phyloP scores from a whole-genome alignment of 2,888 invertebrate genomes.

The Scaptodrosophila latifasciaeformis region DNA sequence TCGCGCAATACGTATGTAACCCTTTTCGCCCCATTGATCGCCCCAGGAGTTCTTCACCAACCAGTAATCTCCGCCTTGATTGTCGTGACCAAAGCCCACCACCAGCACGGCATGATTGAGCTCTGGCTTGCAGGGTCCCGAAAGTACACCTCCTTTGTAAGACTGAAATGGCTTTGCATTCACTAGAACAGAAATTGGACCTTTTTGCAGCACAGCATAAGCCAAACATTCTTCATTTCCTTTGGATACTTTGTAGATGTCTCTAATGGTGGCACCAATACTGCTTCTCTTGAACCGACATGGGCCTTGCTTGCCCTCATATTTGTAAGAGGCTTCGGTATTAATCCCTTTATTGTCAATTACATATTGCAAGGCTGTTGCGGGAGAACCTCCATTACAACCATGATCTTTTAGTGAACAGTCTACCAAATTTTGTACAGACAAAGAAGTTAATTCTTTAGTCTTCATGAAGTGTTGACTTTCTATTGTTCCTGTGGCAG shows the following conservation, averaged over 20 bases:
- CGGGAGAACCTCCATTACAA: constrained; percentile 94
- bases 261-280: constrained; percentile 82
- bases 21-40: constrained; percentile 96
- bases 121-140: constrained; percentile 87
- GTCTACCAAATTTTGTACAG: constrained; percentile 94
- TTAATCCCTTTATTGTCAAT: constrained; percentile 82
- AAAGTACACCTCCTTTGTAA: constrained; percentile 94
- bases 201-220: constrained; percentile 88
- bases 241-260: constrained; percentile 90
- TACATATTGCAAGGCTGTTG: constrained; percentile 90
- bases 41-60: constrained; percentile 96
- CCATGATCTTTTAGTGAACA: constrained; percentile 96
- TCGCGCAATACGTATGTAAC: constrained; percentile 89
- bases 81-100: constrained; percentile 88
- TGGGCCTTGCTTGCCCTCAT: constrained; percentile 91
- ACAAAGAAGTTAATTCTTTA: constrained; percentile 85
- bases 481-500: constrained; percentile 92
- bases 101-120: constrained; percentile 94
- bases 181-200: constrained; percentile 92
- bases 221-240: constrained; percentile 77
- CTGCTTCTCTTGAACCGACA: constrained; percentile 86
- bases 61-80: constrained; percentile 88
- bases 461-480: constrained; percentile 90
- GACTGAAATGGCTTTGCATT: constrained; percentile 94
- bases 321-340: constrained; percentile 77